A percentile compares a stretch with the other conserved stretches of the same genome.
Conservation (phyloP, 2,888 invertebrate genomes). For the Aphrophora alni region DNA sequence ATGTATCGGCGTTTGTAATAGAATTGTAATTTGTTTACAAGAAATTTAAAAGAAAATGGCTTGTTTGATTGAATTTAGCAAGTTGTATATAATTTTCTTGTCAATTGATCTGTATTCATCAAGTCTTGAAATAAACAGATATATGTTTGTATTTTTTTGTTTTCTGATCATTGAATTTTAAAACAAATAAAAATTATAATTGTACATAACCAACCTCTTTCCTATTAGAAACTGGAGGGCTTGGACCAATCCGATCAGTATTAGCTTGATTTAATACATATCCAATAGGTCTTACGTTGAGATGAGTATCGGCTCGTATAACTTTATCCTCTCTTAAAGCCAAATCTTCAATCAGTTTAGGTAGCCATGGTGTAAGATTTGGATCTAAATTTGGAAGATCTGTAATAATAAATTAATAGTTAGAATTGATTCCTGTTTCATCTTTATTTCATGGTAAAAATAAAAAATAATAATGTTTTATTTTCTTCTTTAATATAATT, state of each 20-base stretch:
- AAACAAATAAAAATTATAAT: too few relatives aligned
- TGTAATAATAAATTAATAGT: background rate
- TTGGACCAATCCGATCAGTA: conserved; percentile 25
- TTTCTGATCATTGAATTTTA: too few relatives aligned
- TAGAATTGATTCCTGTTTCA: background rate
- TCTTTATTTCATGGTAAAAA: too few relatives aligned
- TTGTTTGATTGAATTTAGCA: too few relatives aligned
- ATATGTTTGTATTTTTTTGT: too few relatives aligned
- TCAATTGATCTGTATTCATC: too few relatives aligned
- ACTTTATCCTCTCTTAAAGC: conserved; percentile 42
- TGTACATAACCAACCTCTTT: conserved; percentile 24
- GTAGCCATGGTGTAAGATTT: conserved; percentile 1
- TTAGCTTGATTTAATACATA: conserved; percentile 62
- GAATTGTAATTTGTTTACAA: too few relatives aligned
- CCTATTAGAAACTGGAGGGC: conserved; percentile 26
- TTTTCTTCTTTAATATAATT: too few relatives aligned
- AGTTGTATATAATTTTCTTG: too few relatives aligned
- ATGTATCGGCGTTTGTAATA: too few relatives aligned
- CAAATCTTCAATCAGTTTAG: conserved; percentile 41
- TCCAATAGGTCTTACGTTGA: conserved; percentile 54
- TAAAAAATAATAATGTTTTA: background rate
- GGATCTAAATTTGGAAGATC: background rate
- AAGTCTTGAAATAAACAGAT: too few relatives aligned
- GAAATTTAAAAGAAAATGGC: too few relatives aligned
- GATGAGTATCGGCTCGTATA: conserved; percentile 52